phyloP scores from a whole-genome alignment of 2,888 invertebrate genomes.

The Volucella zonaria region DNA sequence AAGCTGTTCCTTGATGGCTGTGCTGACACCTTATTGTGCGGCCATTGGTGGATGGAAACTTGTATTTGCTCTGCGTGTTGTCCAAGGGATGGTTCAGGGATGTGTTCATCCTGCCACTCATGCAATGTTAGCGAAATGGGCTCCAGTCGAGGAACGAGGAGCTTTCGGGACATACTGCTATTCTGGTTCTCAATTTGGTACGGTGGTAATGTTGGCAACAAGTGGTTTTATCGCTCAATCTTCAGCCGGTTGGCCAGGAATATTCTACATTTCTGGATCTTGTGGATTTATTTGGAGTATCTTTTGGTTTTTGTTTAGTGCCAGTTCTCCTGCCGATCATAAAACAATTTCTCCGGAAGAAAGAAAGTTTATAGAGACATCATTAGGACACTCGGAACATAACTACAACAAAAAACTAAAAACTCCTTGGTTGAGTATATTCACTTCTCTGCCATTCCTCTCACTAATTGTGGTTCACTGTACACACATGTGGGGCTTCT shows the following conservation, averaged over 20 bases:
- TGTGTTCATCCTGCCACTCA: slow-evolving; percentile 87
- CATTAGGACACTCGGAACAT: slow-evolving; percentile 83
- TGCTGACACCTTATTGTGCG: slow-evolving; percentile 88
- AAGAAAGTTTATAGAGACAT: slow-evolving; percentile 86
- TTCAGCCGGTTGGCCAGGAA: slow-evolving; percentile 88
- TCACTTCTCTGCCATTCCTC: slow-evolving; percentile 90
- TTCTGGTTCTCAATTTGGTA: slow-evolving; percentile 91
- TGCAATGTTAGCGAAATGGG: slow-evolving; percentile 88
- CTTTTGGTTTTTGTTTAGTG: slow-evolving; percentile 86
- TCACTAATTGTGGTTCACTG: slow-evolving; percentile 89
- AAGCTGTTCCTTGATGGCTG: slow-evolving; percentile 86
- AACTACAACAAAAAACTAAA: slow-evolving; percentile 76
- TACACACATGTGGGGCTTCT: slow-evolving; percentile 91
- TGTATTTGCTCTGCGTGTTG: slow-evolving; percentile 84
- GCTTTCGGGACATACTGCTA: slow-evolving; percentile 86
- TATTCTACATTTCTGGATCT: slow-evolving; percentile 89
- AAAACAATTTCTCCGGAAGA: slow-evolving; percentile 86
- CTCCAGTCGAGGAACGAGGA: slow-evolving; percentile 88
- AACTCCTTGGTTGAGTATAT: slow-evolving; percentile 90
- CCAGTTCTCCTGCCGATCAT: slow-evolving; percentile 86
- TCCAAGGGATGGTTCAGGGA: slow-evolving; percentile 88
- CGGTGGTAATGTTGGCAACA: slow-evolving; percentile 88
- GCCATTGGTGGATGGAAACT: slow-evolving; percentile 86
- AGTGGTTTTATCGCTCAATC: slow-evolving; percentile 89
- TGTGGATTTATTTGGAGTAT: slow-evolving; percentile 86